Conservation (phyloP, 2,888 invertebrate genomes). For the Acheta domesticus region DNA sequence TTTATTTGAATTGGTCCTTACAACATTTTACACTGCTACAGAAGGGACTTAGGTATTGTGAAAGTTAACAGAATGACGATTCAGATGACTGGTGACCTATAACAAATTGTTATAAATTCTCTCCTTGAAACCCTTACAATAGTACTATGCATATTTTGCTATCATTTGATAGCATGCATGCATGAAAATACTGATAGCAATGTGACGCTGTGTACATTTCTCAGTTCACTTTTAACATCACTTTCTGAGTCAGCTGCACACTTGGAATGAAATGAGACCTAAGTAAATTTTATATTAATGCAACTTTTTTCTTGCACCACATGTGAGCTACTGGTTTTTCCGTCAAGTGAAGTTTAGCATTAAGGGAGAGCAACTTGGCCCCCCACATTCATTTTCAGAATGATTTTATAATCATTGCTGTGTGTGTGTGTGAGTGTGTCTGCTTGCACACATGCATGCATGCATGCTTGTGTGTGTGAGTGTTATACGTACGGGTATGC, state of each 20-base stretch:
- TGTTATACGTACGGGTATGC: not conserved
- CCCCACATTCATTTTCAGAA: not conserved
- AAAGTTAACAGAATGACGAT: slow-evolving; percentile 5
- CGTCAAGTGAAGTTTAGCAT: not conserved
- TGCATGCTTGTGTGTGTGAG: too few species aligned
- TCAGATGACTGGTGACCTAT: not conserved
- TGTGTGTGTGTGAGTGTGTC: not conserved
- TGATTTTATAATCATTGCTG: not conserved
- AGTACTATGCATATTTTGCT: not conserved
- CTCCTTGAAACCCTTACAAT: not conserved
- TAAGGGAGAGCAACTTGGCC: not conserved
- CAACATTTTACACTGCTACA: slow-evolving; percentile 2
- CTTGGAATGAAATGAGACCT: not conserved
- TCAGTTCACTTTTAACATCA: not conserved
- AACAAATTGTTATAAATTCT: not conserved
- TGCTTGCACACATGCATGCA: not conserved
- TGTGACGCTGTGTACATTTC: not conserved
- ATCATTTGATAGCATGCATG: not conserved
- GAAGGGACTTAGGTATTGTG: not conserved
- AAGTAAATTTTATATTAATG: not conserved
- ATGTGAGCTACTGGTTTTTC: not conserved
- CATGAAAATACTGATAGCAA: not conserved
- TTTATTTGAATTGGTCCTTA: slow-evolving; percentile 18
- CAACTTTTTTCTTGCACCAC: not conserved
- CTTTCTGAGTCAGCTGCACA: not conserved